Conservation (phyloP, 2,113 vertebrate species). For the Xiphias gladius region DNA sequence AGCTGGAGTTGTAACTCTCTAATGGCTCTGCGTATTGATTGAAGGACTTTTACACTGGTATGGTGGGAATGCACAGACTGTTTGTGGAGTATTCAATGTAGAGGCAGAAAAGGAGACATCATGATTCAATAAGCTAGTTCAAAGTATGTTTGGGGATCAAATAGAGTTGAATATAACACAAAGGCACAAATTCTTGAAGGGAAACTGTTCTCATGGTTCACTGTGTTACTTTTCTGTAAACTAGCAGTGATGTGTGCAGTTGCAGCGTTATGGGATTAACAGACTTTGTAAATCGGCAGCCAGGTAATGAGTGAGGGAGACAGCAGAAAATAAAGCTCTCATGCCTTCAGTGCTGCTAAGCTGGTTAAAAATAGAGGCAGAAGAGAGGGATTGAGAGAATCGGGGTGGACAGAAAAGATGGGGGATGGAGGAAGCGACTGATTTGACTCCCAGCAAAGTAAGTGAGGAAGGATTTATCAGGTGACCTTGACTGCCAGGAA, state of each 20-base stretch:
- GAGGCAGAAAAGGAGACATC: constrained; percentile 3
- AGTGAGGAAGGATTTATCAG: constrained; percentile 62
- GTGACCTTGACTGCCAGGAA: constrained; percentile 62
- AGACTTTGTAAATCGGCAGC: constrained; percentile 65
- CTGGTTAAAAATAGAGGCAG: constrained; percentile 81
- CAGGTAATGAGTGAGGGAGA: constrained; percentile 76
- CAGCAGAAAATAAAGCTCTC: constrained; percentile 75
- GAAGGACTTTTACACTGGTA: constrained; percentile 4
- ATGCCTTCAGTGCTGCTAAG: constrained; percentile 68
- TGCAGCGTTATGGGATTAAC: constrained; percentile 67
- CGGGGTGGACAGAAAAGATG: constrained; percentile 58
- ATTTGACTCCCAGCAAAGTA: constrained; percentile 57
- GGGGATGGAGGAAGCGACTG: constrained; percentile 47
- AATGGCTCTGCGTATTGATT: constrained; percentile 61
- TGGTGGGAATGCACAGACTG: constrained; percentile 20
- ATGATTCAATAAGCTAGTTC: background rate
- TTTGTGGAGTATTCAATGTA: background rate
- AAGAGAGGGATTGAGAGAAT: constrained; percentile 73
- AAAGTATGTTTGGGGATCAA: background rate
- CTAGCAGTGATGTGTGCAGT: constrained; percentile 43
- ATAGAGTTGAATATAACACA: background rate
- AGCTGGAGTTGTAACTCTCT: constrained; percentile 33
- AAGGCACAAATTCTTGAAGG: background rate
- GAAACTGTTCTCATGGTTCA: background rate
- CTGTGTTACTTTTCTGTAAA: constrained; percentile 21